These are phyloP conservation scores for Orthosia cruda DNA, from an alignment of 2,888 invertebrate genomes.

Conservation along the genomic window DNA sequence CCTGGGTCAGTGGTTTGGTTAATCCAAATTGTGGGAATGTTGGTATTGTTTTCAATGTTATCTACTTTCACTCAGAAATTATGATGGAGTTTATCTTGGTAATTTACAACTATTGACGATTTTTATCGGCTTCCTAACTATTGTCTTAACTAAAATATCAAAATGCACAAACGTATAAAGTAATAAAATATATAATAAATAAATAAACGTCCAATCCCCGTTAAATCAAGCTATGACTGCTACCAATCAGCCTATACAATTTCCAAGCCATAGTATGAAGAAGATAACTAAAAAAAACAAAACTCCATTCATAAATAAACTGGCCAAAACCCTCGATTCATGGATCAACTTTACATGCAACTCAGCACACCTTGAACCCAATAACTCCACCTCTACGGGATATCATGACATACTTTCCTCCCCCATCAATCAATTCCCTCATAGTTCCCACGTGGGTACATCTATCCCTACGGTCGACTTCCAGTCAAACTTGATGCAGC, in stretches of 20 bases:
- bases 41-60: background rate
- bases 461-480: background rate
- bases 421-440: background rate
- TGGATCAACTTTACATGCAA: background rate
- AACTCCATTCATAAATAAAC: background rate
- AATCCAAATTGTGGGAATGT: background rate
- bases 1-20: background rate
- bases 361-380: background rate
- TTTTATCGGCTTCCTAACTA: no score
- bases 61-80: background rate
- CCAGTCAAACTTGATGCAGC: background rate
- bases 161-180: no score
- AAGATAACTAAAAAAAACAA: no score
- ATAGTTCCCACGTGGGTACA: background rate
- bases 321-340: background rate
- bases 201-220: no score
- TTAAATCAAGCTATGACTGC: no score
- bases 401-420: slow-evolving; percentile 25
- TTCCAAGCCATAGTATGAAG: no score
- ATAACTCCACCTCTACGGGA: slow-evolving; percentile 15
- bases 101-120: no score
- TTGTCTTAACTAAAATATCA: no score
- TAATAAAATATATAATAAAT: no score
- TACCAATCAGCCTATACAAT: no score
- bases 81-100: background rate